These are phyloP conservation scores for Spialia ferax DNA, from an alignment of 2,888 invertebrate genomes.

Conservation along the genomic window DNA sequence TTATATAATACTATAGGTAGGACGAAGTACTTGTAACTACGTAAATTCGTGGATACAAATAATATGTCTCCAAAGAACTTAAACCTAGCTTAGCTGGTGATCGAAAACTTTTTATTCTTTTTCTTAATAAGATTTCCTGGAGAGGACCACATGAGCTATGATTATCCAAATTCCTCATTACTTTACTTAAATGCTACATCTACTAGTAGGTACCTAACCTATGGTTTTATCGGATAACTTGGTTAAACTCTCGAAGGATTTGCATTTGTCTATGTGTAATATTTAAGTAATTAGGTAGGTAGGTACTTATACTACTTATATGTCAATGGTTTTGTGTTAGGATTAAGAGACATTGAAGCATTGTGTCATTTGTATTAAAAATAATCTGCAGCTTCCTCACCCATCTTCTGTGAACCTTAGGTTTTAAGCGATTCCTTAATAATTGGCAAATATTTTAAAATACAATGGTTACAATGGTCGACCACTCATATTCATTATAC, in stretches of 20 bases:
- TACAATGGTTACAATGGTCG: neutral
- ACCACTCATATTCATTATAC: constrained; percentile 1
- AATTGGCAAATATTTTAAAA: constrained; percentile 14
- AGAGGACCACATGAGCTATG: neutral
- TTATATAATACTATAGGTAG: too few relatives aligned
- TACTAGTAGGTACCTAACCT: neutral
- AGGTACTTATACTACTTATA: too few relatives aligned
- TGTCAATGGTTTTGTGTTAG: neutral
- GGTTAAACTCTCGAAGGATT: neutral
- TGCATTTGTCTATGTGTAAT: neutral
- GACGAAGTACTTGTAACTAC: too few relatives aligned
- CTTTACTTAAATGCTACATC: neutral
- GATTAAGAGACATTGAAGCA: neutral
- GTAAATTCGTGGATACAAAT: too few relatives aligned
- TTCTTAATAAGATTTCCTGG: neutral
- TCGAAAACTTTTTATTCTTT: neutral
- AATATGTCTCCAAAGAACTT: neutral
- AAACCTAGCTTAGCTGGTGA: neutral
- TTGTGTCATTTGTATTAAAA: neutral
- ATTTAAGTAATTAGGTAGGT: too few relatives aligned
- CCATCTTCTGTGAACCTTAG: neutral
- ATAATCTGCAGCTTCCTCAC: constrained; percentile 14
- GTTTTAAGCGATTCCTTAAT: neutral
- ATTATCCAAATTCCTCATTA: neutral
- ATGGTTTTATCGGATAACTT: constrained; percentile 8